phyloP scores from a whole-genome alignment of 2,797 vertebrate genomes.

The Aselliscus stoliczkanus region DNA sequence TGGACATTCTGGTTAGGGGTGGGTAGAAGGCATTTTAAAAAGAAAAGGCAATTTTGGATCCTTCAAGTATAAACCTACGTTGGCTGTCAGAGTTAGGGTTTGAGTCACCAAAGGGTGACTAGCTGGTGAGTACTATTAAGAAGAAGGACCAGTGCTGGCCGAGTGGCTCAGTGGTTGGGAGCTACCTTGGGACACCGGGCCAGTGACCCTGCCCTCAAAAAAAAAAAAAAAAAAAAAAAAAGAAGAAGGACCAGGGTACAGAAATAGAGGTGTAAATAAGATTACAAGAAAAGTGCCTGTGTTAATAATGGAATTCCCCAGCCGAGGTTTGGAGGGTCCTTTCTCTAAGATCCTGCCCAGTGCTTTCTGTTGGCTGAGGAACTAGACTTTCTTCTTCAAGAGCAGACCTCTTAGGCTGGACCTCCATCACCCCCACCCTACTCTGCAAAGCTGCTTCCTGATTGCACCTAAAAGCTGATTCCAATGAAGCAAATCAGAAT shows the following conservation, averaged over 20 bases:
- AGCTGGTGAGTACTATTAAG: neutral
- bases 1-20: neutral
- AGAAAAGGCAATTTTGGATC: neutral
- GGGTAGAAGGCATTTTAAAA: neutral
- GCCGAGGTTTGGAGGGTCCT: neutral
- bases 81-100: neutral
- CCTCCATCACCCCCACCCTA: rapidly evolving
- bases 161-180: too few relatives aligned
- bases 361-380: neutral
- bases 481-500: neutral
- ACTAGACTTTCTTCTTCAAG: neutral
- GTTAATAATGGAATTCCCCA: neutral
- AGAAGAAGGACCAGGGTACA: neutral
- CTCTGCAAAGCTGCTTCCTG: neutral
- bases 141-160: neutral
- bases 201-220: too few relatives aligned
- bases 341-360: neutral
- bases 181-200: too few relatives aligned
- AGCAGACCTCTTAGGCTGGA: neutral
- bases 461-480: neutral
- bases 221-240: too few relatives aligned
- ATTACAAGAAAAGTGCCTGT: neutral
- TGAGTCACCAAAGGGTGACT: neutral
- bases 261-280: neutral
- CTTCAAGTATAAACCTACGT: neutral